These are phyloP conservation scores for Drosophila persimilis DNA, from an alignment of 1,140 invertebrate species.

Conservation along the genomic window DNA sequence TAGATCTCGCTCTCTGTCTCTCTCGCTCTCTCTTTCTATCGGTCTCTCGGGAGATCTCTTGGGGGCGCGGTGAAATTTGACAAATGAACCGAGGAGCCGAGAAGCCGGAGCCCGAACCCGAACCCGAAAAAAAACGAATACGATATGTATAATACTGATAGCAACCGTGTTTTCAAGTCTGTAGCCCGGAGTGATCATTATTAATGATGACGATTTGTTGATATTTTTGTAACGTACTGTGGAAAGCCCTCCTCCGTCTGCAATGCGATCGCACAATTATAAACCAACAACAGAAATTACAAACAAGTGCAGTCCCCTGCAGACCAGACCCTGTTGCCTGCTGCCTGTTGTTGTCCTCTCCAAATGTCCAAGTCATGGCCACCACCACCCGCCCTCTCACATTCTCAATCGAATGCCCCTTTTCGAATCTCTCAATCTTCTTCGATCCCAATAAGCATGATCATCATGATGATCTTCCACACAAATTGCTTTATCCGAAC, in stretches of 20 bases:
- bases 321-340: constrained; percentile 2
- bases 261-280: constrained; percentile 64
- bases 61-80: constrained; percentile 78
- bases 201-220: constrained; percentile 83
- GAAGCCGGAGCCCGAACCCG: constrained; percentile 27
- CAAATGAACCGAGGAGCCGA: constrained; percentile 67
- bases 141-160: constrained; percentile 4
- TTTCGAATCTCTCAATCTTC: constrained; percentile 1
- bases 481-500: constrained; percentile 62
- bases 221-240: constrained; percentile 78
- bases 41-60: constrained; percentile 53
- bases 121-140: constrained; percentile 18
- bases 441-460: constrained; percentile 33
- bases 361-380: constrained; percentile 65
- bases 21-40: constrained; percentile 45
- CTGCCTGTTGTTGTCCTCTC: constrained; percentile 3
- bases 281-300: constrained; percentile 70
- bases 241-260: constrained; percentile 46
- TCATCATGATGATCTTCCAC: constrained; percentile 57
- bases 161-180: constrained; percentile 51
- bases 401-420: not conserved
- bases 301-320: constrained; percentile 66
- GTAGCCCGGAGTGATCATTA: constrained; percentile 78
- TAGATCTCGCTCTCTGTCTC: constrained; percentile 51
- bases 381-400: constrained; percentile 5